Evolutionary conservation across 92 coral and sea anemone species (phyloP).

Genomic region (Palythoa grandis): DNA sequence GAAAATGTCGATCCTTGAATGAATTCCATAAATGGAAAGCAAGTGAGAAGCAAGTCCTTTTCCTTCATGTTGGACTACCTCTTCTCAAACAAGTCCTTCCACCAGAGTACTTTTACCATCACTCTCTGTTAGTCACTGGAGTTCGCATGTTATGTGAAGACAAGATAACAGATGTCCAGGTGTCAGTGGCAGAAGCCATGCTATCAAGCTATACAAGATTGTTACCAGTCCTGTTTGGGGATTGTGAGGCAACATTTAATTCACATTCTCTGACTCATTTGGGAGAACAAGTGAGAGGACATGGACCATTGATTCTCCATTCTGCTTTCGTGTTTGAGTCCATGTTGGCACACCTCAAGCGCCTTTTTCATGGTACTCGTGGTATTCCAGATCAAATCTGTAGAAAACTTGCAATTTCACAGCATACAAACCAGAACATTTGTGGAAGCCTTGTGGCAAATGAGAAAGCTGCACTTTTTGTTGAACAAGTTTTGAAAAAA

Average conservation of each 20-base stretch:
- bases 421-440: conserved; percentile 57
- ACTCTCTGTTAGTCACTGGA: conserved; percentile 65
- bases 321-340: conserved; percentile 75
- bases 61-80: conserved; percentile 73
- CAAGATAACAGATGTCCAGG: conserved; percentile 58
- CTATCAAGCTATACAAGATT: conserved; percentile 56
- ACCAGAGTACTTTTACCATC: conserved; percentile 62
- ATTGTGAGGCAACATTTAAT: conserved; percentile 61
- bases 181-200: conserved; percentile 72
- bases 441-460: conserved; percentile 42
- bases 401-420: conserved; percentile 60
- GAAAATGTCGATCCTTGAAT: conserved; percentile 60
- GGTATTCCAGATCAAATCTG: conserved; percentile 77
- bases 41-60: conserved; percentile 65
- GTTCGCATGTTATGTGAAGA: conserved; percentile 65
- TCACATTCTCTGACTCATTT: conserved; percentile 67
- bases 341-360: conserved; percentile 72
- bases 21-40: conserved; percentile 83
- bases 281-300: conserved; percentile 67
- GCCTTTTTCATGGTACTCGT: conserved; percentile 73
- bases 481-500: conserved; percentile 37
- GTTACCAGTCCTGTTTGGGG: conserved; percentile 58
- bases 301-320: conserved; percentile 71
- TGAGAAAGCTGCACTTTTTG: conserved; percentile 48
- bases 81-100: conserved; percentile 57